phyloP scores from a whole-genome alignment of 1,140 invertebrate species.

The Drosophila elegans region DNA sequence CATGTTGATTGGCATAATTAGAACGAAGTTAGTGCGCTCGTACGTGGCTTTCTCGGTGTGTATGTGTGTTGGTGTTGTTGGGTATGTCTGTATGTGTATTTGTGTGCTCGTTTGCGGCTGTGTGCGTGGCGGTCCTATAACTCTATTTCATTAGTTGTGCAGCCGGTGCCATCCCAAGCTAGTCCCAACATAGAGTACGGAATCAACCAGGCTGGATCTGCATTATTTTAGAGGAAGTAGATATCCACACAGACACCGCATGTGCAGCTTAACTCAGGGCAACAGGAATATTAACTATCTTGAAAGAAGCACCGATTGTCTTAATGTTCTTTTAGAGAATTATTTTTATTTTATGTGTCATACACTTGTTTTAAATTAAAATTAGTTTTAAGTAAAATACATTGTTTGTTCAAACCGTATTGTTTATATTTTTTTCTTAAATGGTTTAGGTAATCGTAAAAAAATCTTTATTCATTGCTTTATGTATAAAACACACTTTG shows the following conservation, averaged over 20 bases:
- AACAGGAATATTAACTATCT: slow-evolving; percentile 2
- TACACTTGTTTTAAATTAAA: too few relatives aligned
- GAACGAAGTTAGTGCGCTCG: slow-evolving; percentile 41
- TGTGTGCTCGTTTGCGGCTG: slow-evolving; percentile 29
- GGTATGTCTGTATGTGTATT: background rate
- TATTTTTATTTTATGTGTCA: background rate
- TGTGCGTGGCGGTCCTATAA: slow-evolving; percentile 36
- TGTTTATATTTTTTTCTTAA: too few relatives aligned
- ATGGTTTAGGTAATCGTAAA: too few relatives aligned
- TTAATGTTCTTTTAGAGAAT: background rate
- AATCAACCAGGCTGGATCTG: slow-evolving; percentile 35
- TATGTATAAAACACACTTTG: too few relatives aligned
- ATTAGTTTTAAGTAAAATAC: too few relatives aligned
- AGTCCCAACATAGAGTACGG: background rate
- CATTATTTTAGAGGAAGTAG: slow-evolving; percentile 48
- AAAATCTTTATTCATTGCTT: too few relatives aligned
- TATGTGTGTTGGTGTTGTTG: background rate
- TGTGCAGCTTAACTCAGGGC: slow-evolving; percentile 21
- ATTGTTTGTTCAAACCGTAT: too few relatives aligned
- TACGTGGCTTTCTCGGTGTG: slow-evolving; percentile 18
- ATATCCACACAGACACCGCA: slow-evolving; percentile 10
- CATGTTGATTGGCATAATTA: slow-evolving; percentile 76
- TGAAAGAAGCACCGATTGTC: background rate
- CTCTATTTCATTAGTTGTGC: slow-evolving; percentile 71
- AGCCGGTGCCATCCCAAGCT: slow-evolving; percentile 46